These are phyloP conservation scores for Peromyscus attwateri DNA, from an alignment of 2,797 vertebrate genomes.

Conservation along the genomic window DNA sequence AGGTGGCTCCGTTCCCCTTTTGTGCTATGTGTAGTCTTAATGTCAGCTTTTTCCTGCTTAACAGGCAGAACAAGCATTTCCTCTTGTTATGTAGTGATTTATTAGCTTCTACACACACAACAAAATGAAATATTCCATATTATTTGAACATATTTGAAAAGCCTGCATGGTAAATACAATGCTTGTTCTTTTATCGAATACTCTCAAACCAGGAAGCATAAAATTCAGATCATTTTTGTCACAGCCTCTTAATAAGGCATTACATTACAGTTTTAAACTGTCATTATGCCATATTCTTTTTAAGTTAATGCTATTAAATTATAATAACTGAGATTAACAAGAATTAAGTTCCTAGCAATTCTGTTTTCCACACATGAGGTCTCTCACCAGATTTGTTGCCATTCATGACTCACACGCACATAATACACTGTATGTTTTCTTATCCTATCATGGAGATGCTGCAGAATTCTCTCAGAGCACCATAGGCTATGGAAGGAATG, in stretches of 20 bases:
- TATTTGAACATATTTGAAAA: conserved; percentile 52
- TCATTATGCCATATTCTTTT: conserved; percentile 39
- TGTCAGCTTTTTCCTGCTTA: conserved; percentile 60
- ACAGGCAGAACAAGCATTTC: conserved; percentile 29
- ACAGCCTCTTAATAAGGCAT: conserved; percentile 3
- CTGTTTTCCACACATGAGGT: not conserved
- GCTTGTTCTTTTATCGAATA: conserved; percentile 45
- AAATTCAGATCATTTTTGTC: conserved; percentile 21
- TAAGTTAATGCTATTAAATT: conserved; percentile 52
- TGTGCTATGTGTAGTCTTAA: not conserved
- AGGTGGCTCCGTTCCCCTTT: conserved; percentile 19
- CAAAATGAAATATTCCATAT: conserved; percentile 47
- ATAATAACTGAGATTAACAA: conserved; percentile 57
- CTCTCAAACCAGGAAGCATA: conserved; percentile 35
- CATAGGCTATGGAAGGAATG: not conserved
- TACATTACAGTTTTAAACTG: conserved; percentile 32
- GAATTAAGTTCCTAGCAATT: conserved; percentile 56
- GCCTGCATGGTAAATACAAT: not conserved
- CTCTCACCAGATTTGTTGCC: not conserved
- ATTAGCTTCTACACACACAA: conserved; percentile 27
- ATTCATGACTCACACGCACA: not conserved
- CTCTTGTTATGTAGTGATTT: not conserved
- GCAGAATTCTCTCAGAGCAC: not conserved
- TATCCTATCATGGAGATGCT: not conserved
- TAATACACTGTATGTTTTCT: not conserved